phyloP scores from a whole-genome alignment of 2,797 vertebrate genomes.

The Okamejei kenojei region DNA sequence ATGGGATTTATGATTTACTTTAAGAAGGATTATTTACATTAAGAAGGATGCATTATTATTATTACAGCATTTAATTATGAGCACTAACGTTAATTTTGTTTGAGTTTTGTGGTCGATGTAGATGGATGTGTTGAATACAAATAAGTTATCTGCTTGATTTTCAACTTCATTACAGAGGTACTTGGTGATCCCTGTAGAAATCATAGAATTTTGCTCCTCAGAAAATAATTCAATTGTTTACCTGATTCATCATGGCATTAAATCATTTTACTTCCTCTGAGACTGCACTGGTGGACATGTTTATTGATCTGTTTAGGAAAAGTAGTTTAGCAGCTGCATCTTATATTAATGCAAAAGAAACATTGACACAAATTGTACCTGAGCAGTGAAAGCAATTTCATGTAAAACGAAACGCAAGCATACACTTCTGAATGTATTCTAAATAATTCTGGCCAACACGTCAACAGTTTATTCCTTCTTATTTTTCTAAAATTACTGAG shows the following conservation, averaged over 20 bases:
- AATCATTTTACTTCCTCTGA: not conserved
- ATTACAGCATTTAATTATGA: not conserved
- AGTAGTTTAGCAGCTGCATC: not conserved
- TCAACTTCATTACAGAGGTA: not conserved
- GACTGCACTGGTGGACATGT: not conserved
- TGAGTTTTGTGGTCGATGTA: not conserved
- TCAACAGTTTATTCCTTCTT: not conserved
- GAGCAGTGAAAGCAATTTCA: not conserved
- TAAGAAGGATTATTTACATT: not conserved
- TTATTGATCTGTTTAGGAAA: not conserved
- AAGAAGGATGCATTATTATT: not conserved
- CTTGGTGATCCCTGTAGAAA: not conserved
- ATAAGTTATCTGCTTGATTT: not conserved
- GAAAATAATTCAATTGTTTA: not conserved
- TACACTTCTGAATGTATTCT: not conserved
- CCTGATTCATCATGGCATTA: not conserved
- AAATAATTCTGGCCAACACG: not conserved
- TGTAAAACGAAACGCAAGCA: not conserved
- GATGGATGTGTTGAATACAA: not conserved
- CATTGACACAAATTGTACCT: not conserved
- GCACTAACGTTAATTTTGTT: not conserved
- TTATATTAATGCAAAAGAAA: not conserved
- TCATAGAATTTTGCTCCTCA: not conserved
- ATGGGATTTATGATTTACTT: not conserved
- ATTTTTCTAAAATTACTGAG: not conserved